Conservation (phyloP, 2,797 vertebrate species). For the Sebastes oblongus region DNA sequence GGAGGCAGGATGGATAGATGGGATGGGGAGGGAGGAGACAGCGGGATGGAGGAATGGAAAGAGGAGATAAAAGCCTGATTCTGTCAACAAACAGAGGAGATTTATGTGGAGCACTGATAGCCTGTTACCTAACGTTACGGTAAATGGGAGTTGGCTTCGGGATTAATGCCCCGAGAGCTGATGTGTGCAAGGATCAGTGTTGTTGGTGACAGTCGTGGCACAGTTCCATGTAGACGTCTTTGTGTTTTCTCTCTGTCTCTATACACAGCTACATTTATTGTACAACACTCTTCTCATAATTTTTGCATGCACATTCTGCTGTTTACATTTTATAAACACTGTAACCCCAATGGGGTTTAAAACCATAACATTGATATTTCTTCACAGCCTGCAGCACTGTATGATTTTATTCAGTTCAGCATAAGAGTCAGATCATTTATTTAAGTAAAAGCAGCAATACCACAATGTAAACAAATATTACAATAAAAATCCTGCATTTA, state of each 20-base stretch:
- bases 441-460: background rate
- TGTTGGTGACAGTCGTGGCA: constrained; percentile 1
- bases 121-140: constrained; percentile 55
- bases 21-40: constrained; percentile 3
- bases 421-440: background rate
- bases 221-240: background rate
- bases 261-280: background rate
- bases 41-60: constrained; percentile 33
- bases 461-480: background rate
- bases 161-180: constrained; percentile 35
- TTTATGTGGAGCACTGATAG: constrained; percentile 49
- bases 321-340: background rate
- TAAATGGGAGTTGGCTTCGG: constrained; percentile 40
- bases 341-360: background rate
- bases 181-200: constrained; percentile 17
- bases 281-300: accelerated
- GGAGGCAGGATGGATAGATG: constrained; percentile 13
- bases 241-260: background rate
- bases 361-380: background rate
- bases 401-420: background rate
- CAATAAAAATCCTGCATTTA: background rate
- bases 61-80: constrained; percentile 63
- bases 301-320: background rate
- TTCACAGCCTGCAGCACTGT: background rate
- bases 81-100: constrained; percentile 60